These are phyloP conservation scores for Neocrepidodera transversa DNA, from an alignment of 2,888 invertebrate species.

Conservation along the genomic window DNA sequence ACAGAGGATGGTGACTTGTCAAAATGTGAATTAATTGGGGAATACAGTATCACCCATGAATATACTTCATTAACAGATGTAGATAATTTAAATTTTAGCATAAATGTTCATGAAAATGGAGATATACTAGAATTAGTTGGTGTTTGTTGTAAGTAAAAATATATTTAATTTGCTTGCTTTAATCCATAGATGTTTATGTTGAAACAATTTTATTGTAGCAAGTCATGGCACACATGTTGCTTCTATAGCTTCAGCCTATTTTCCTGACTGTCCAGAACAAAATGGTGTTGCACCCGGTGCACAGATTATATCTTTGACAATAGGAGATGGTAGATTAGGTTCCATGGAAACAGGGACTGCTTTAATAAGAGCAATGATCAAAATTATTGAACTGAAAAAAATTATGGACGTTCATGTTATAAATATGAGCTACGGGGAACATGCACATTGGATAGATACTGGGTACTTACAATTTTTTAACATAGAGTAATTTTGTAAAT, in stretches of 20 bases:
- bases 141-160: constrained; percentile 81
- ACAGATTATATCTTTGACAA: constrained; percentile 88
- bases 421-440: constrained; percentile 99
- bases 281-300: constrained; percentile 98
- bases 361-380: constrained; percentile 88
- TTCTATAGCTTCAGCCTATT: constrained; percentile 91
- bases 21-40: constrained; percentile 79
- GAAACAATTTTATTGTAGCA: constrained; percentile 63
- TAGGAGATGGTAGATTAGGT: constrained; percentile 90
- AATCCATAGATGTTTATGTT: too few relatives aligned
- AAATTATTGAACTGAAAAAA: constrained; percentile 77
- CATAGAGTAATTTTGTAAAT: background rate
- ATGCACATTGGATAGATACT: constrained; percentile 87
- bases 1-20: constrained; percentile 81
- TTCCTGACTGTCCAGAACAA: constrained; percentile 82
- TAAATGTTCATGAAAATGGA: constrained; percentile 92
- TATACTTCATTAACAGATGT: constrained; percentile 77
- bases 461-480: constrained; percentile 67
- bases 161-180: too few relatives aligned
- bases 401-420: constrained; percentile 79
- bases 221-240: constrained; percentile 98
- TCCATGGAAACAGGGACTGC: constrained; percentile 98
- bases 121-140: constrained; percentile 91
- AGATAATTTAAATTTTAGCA: constrained; percentile 86
- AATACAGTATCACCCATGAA: constrained; percentile 81